Base-by-base conservation (phyloP, 1,140 invertebrate species). In the Drosophila lini region DNA sequence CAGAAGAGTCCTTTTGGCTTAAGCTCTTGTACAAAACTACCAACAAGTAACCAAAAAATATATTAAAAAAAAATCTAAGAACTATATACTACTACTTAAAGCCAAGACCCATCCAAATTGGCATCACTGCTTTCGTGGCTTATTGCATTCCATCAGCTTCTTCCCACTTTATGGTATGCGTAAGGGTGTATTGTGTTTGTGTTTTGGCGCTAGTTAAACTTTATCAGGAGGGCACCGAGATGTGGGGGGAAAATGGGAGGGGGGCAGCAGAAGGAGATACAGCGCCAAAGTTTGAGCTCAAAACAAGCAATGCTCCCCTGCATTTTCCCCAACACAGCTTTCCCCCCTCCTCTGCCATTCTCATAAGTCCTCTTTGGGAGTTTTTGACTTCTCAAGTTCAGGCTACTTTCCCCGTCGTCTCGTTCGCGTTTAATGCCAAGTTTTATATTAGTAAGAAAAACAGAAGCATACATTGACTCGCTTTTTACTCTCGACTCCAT, bases 371-470 rank as follows among this genome's bases (percentile, higher is more conserved):
- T 88, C 76, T 83, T 86, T 77, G 47, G 76, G 83, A 86, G 83
- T 86, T 86, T 88, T 82, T 88, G 83, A 86, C 83, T 86, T 88
- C 84, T 89, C 83, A 88, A 86, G 83, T 86, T 88, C 76, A 86
- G 80, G 52, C 50, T 48, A 52, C 65, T 68, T 65, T 38, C 8
- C 57, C 53, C 52, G n/a, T n/a, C 75, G 60, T 50, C 65, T 61
- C 75, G 41, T 47, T 59, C 38, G 45, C 57, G 65, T 63, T 74
- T 88, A 86, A 86, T 88, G 83, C 83, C 83, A 86, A 86, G 53
- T 88, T 80, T 77, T 80, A 86, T 85, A 86, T 81, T 81, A 78
- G 74, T 81, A 74, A 78, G 76, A 73, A 59, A 67, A 82, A 86
- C 82, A 77, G 55, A 67, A 59, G 69, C 65, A 70, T 63, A 79